Evolutionary conservation across 2,113 vertebrate species (phyloP), one percentile per base, ranked within the genome.

Genomic region (Ctenomys sociabilis): DNA sequence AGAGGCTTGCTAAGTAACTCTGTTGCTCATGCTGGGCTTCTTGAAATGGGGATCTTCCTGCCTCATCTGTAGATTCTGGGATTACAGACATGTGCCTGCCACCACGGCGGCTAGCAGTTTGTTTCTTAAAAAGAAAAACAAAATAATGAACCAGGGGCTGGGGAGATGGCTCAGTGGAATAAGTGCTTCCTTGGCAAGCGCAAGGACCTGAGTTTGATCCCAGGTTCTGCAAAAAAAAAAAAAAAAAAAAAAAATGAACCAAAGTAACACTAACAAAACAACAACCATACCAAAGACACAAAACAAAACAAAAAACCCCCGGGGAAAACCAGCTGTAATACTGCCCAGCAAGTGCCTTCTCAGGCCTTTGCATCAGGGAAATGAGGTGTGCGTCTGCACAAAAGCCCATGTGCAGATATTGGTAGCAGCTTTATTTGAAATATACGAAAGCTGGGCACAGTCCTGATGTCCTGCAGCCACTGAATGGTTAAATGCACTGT

Each of bases 341-440:
- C 72, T 61, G 57, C 22, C 9, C 10, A 40, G 72, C 37, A 43
- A 26, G 43, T 75, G 37, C 22, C 13, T 13, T 12, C 72, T 43
- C 37, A 26, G 72, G 72, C 37, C 43, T 75, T 24, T 43, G 28
- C 43, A 24, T 2, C 40, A 43, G 40, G 40, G 24, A 87, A 87
- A 85, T 11, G 45, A 90, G 85, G 77, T 21, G 40, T 70, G 40
- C 3, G 14, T 84, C 84, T 54, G 54, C 45, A 85, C 49, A 68
- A 73, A 87, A 88, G 26, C 2, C 57, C 68, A 37, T 7, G 5
- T 0, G 28, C 49, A 32, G 30, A 61, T 45, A 37, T 86, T 93
- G 75, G 52, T 22, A 90, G 88, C 32, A 66, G n/a, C 13, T 88
- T 85, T 80, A 54, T 85, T 64, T 81, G 43, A 70, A 93, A 78